Evolutionary conservation across 2,113 vertebrate genomes (phyloP).

Genomic region (Mohoua ochrocephala): DNA sequence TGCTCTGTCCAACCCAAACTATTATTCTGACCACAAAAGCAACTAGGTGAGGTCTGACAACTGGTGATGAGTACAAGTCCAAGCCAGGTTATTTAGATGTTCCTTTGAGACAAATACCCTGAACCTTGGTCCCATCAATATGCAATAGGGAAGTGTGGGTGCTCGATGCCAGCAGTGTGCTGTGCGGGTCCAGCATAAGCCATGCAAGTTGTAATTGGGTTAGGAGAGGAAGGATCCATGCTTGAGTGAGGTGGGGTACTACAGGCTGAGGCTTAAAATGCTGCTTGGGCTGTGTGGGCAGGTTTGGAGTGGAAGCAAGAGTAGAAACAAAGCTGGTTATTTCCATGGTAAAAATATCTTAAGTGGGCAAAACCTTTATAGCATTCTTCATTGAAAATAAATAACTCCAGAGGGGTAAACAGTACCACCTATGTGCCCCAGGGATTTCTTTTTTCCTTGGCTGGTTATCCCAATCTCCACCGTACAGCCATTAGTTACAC

Average conservation of each 20-base stretch:
- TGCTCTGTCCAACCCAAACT: neutral
- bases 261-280: neutral
- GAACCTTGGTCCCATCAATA: neutral
- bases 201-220: neutral
- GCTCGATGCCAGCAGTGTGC: neutral
- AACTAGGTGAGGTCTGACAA: neutral
- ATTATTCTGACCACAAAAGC: neutral
- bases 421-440: neutral
- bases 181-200: neutral
- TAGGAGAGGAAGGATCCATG: neutral
- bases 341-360: neutral
- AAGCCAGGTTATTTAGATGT: neutral
- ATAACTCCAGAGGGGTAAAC: neutral
- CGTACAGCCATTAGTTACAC: neutral
- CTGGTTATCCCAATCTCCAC: neutral
- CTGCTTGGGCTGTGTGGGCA: neutral
- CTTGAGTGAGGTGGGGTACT: neutral
- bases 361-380: neutral
- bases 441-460: neutral
- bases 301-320: neutral
- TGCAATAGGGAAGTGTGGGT: neutral
- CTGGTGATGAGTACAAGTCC: neutral
- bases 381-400: neutral
- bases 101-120: neutral
- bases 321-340: neutral